These are phyloP conservation scores for Cathartes aura DNA, from an alignment of 2,113 vertebrate species.

Conservation along the genomic window DNA sequence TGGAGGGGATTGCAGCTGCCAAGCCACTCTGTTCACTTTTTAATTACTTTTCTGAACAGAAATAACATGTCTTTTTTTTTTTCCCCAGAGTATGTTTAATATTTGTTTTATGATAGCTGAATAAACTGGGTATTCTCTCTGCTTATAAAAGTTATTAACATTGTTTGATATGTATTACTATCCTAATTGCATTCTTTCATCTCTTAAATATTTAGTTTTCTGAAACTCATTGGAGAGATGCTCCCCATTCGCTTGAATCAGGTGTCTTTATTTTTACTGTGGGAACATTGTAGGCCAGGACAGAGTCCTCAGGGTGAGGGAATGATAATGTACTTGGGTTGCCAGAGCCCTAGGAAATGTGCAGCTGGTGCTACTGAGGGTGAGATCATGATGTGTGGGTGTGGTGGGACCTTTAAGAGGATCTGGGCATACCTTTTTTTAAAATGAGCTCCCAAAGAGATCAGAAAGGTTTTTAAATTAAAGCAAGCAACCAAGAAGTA, in stretches of 20 bases:
- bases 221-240: neutral
- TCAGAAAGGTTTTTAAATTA: neutral
- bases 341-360: neutral
- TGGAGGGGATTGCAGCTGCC: constrained; percentile 30
- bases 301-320: neutral
- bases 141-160: constrained; percentile 55
- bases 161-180: constrained; percentile 62
- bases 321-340: neutral
- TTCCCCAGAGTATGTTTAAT: constrained; percentile 42
- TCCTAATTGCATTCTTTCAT: constrained; percentile 50
- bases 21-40: constrained; percentile 28
- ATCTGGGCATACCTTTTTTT: neutral
- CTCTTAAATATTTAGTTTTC: constrained; percentile 54
- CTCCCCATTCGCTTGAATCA: neutral
- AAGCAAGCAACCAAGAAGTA: neutral
- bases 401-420: neutral
- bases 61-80: constrained; percentile 30
- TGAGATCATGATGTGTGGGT: neutral
- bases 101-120: constrained; percentile 60
- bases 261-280: neutral
- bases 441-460: neutral
- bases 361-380: neutral
- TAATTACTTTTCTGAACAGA: constrained; percentile 56
- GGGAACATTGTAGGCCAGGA: neutral
- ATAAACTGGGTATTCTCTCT: constrained; percentile 50